Percentiles rank a stretch among this genome's conserved stretches.
Evolutionary conservation across 1,140 invertebrate genomes (phyloP).

Genomic region (Nylanderia fulva): DNA sequence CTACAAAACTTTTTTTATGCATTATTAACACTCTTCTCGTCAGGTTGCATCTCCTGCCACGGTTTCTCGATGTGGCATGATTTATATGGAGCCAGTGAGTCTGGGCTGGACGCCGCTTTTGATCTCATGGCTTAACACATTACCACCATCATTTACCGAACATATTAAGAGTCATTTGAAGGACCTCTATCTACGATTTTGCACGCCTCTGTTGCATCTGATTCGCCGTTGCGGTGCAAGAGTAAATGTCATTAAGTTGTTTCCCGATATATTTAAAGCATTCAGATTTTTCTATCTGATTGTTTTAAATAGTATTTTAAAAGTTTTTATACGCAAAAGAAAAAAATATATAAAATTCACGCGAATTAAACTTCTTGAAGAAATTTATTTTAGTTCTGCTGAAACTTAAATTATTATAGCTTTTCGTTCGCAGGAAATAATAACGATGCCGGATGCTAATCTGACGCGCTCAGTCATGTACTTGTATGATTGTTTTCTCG

Average conservation of each 20-base stretch:
- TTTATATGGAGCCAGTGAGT: constrained; percentile 96
- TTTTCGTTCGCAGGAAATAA: constrained; percentile 90
- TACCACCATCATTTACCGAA: constrained; percentile 89
- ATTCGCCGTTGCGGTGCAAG: constrained; percentile 88
- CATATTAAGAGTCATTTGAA: constrained; percentile 90
- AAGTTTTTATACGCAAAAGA: not conserved
- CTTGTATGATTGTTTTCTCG: constrained; percentile 95
- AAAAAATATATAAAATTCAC: constrained; percentile 22
- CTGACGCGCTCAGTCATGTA: constrained; percentile 94
- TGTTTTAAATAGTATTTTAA: not conserved
- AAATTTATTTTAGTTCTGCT: constrained; percentile 18
- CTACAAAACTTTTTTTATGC: not conserved
- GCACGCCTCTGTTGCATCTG: constrained; percentile 90
- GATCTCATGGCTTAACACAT: constrained; percentile 94
- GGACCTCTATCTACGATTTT: constrained; percentile 92
- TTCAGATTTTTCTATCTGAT: not conserved
- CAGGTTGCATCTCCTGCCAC: constrained; percentile 94
- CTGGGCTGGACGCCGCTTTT: constrained; percentile 96
- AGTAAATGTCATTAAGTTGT: constrained; percentile 80
- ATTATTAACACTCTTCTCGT: not conserved
- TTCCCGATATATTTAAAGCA: not conserved
- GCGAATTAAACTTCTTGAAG: not conserved
- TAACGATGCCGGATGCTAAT: constrained; percentile 94
- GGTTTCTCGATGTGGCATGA: constrained; percentile 98
- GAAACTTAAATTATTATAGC: constrained; percentile 16